These are phyloP conservation scores for Chrysolina oricalcia DNA, from an alignment of 2,888 invertebrate species.

Conservation along the genomic window DNA sequence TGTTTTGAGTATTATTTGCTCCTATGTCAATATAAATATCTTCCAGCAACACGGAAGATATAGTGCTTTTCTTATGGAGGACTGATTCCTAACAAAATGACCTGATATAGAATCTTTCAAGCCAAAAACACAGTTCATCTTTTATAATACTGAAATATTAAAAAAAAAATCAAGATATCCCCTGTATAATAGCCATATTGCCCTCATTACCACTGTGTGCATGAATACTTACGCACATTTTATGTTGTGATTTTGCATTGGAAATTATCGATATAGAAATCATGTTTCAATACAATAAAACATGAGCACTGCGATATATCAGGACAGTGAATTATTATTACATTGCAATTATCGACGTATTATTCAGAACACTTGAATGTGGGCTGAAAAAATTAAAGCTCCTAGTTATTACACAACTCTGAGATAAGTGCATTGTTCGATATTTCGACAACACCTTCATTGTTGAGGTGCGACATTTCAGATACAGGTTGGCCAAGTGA, in stretches of 20 bases:
- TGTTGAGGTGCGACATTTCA: slow-evolving; percentile 15
- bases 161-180: too few relatives aligned
- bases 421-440: slow-evolving; percentile 4
- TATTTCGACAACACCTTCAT: slow-evolving; percentile 5
- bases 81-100: too few relatives aligned
- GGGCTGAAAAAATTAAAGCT: slow-evolving; percentile 16
- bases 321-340: slow-evolving; percentile 8
- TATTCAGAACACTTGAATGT: neutral
- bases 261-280: neutral
- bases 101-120: too few relatives aligned
- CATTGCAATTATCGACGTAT: slow-evolving; percentile 19
- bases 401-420: slow-evolving; percentile 7
- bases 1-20: too few relatives aligned
- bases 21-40: too few relatives aligned
- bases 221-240: neutral
- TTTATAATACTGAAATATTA: too few relatives aligned
- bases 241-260: neutral
- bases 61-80: too few relatives aligned
- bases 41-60: too few relatives aligned
- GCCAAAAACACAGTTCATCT: too few relatives aligned
- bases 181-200: neutral
- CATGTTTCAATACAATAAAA: slow-evolving; percentile 14
- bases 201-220: too few relatives aligned
- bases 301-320: neutral
- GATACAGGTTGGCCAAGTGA: neutral